Conservation (phyloP, 2,113 vertebrate species). For the Thomomys bottae region DNA sequence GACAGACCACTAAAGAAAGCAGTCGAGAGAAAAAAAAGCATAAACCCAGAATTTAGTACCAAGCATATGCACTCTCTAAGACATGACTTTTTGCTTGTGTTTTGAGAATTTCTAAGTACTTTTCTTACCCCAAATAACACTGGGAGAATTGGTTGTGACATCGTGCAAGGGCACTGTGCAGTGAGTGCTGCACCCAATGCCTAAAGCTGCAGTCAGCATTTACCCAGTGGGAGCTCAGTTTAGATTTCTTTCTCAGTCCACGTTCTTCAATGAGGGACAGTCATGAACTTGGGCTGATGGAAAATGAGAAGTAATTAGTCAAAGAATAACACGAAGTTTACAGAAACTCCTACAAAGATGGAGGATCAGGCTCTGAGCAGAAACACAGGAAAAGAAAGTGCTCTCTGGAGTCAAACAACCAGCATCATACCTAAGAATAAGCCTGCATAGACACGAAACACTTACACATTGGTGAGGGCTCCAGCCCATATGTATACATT, state of each 20-base stretch:
- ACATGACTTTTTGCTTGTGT: not conserved
- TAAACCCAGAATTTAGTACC: not conserved
- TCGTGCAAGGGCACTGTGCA: too few species aligned
- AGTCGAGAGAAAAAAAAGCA: not conserved
- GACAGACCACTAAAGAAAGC: conserved; percentile 5
- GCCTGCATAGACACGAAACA: accelerated
- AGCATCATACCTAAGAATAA: not conserved
- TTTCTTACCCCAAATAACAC: not conserved
- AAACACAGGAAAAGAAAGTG: not conserved
- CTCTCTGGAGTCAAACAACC: not conserved
- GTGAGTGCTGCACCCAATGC: not conserved
- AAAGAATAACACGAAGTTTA: not conserved
- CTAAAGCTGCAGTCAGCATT: not conserved
- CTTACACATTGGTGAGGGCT: accelerated
- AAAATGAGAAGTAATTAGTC: not conserved
- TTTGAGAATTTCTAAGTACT: too few species aligned
- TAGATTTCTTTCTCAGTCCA: not conserved
- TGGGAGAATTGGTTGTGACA: not conserved
- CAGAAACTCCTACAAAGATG: not conserved
- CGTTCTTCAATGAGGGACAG: not conserved
- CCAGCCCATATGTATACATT: not conserved
- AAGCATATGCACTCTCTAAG: not conserved
- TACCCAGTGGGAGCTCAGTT: not conserved
- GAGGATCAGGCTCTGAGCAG: not conserved
- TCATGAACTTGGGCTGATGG: not conserved